These are phyloP conservation scores for Stegodyphus mimosarum DNA, from an alignment of 1,140 invertebrate genomes.

Conservation along the genomic window DNA sequence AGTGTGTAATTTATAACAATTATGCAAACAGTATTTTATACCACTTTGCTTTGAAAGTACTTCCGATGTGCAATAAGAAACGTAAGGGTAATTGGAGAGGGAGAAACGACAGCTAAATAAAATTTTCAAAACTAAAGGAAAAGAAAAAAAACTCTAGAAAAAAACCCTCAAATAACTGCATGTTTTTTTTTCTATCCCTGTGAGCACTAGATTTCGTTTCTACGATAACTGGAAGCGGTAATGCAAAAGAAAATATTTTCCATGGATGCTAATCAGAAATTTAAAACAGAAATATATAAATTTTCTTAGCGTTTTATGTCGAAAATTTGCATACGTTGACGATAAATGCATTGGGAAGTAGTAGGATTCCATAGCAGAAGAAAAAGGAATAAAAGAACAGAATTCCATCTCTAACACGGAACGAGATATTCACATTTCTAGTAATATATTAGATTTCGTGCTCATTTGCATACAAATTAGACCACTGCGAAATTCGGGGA, in stretches of 20 bases:
- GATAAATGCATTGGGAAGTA: conserved; percentile 27
- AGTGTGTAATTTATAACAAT: too few relatives aligned
- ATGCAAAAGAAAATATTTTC: conserved; percentile 57
- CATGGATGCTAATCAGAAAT: conserved; percentile 55
- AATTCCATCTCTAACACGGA: conserved; percentile 2
- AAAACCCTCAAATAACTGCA: not conserved
- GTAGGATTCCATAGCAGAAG: not conserved
- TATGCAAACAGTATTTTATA: too few relatives aligned
- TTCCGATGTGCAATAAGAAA: not conserved
- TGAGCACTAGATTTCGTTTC: conserved; percentile 19
- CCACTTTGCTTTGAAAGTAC: too few relatives aligned
- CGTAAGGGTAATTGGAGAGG: not conserved
- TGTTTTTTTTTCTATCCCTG: conserved; percentile 4
- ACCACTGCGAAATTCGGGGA: conserved; percentile 19
- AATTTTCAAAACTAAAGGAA: conserved; percentile 16
- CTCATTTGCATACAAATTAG: conserved; percentile 57
- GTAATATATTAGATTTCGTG: conserved; percentile 48
- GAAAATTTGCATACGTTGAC: conserved; percentile 51
- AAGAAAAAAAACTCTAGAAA: not conserved
- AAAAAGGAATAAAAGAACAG: not conserved
- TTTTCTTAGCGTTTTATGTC: conserved; percentile 52
- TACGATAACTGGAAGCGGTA: conserved; percentile 43
- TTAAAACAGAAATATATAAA: conserved; percentile 57
- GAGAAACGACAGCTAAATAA: conserved; percentile 37
- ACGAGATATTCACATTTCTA: conserved; percentile 38